These are phyloP conservation scores for Malthinus flaveolus DNA, from an alignment of 2,888 invertebrate genomes.

Conservation along the genomic window DNA sequence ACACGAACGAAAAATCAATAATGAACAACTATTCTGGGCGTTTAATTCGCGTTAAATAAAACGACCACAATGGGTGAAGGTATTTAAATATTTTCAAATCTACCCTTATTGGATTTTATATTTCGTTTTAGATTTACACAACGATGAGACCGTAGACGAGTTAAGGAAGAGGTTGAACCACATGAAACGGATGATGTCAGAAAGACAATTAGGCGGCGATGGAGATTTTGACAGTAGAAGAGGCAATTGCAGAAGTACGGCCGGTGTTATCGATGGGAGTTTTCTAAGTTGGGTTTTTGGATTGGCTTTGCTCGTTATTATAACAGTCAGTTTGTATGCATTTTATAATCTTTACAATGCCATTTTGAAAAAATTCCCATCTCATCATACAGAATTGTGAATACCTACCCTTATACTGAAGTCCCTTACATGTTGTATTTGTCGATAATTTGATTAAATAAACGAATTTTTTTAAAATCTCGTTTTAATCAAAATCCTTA, in stretches of 20 bases:
- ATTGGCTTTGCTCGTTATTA: conserved; percentile 74
- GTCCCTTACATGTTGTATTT: no score
- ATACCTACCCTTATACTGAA: background rate
- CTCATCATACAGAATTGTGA: conserved; percentile 80
- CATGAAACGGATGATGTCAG: conserved; percentile 82
- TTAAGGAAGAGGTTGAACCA: conserved; percentile 74
- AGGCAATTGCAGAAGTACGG: conserved; percentile 42
- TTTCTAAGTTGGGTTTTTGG: conserved; percentile 84
- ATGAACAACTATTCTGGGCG: background rate
- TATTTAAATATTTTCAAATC: background rate
- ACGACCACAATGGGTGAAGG: conserved; percentile 18
- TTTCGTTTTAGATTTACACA: conserved; percentile 25
- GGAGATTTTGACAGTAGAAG: conserved; percentile 52
- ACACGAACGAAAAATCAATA: conserved; percentile 21
- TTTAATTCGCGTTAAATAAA: conserved; percentile 1
- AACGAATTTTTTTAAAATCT: no score
- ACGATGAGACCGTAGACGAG: conserved; percentile 77
- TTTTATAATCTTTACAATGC: conserved; percentile 83
- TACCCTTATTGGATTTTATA: background rate
- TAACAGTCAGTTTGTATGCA: conserved; percentile 81
- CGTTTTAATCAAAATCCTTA: no score
- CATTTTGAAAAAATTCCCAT: conserved; percentile 80
- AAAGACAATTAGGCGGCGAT: conserved; percentile 60
- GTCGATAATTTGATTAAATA: no score
- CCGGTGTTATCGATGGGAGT: conserved; percentile 78